Base-by-base conservation (phyloP, 2,888 invertebrate genomes). In the Palloptera scutellata region DNA sequence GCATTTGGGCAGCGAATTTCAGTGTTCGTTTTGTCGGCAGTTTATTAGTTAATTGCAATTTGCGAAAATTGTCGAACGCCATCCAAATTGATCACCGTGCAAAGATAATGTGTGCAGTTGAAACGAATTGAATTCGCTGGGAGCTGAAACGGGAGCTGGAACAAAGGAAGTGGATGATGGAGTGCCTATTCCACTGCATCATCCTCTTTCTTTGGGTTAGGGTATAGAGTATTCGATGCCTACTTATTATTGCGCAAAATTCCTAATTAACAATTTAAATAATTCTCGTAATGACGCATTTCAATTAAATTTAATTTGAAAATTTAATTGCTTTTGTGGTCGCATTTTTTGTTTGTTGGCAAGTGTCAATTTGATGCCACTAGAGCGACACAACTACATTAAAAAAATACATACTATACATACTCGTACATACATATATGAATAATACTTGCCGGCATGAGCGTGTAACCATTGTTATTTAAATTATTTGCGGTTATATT, bases 261-360 rank as follows among this genome's bases (percentile, higher is more conserved):
- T 42, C 75, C 78, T 79, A 78, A 78, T 79, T 79, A 79, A 78
- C 79, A 77, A 79, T 78, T 79, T 78, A 79, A 79, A 78, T 78
- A 78, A 79, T 78, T 77, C 30, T 30, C 77, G 77, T 72, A 77
- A 77, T 75, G 77, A 77, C 72, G 71, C 71, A 70, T 72, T 75
- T 76, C 73, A 78, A 79, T 78, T 76, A 75, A 79, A 79, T 79
- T 78, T 78, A 79, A 80, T 79, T 79, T 78, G 76, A 77, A 78
- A 30, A 79, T 78, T 77, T 79, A 78, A 79, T 79, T 79, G 75
- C 67, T 66, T 63, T 62, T 66, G 69, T 67, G 70, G 66, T 51
- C 40, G 61, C 42, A 48, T 62, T 68, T 57, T 40, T 30, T 67
- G 69, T 70, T 60, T 52, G 55, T 62, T 67, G 66, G 64, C 68